Base-by-base conservation (phyloP, 2,797 vertebrate species). In the Telmatherina bonti region DNA sequence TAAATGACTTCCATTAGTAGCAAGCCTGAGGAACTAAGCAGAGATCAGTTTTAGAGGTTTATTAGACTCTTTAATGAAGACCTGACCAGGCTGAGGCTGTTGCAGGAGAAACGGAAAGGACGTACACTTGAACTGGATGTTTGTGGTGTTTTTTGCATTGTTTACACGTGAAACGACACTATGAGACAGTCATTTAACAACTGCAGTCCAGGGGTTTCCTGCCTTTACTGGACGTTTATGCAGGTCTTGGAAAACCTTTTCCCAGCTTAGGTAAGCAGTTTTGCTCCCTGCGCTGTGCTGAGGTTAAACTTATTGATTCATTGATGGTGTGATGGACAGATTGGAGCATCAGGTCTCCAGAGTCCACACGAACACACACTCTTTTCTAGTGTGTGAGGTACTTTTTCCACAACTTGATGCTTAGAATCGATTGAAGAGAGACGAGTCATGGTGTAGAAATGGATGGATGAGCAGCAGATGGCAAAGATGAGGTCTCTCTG, bases 281-380 rank as follows among this genome's bases (percentile, higher is more conserved):
- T 78, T 10, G 73, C 79, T 78, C 49, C 55, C 41, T 69, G 26
- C n/a, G 31, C 5, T 57, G 55, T 36, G 72, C 71, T 45, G 67
- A 76, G 58, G 41, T 57, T 54, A 33, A 45, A 60, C 8, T 4
- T 73, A 89, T 88, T 74, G 91, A 91, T 87, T 76, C 55, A 38
- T 53, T 45, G 72, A 77, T 15, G 11, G 45, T 81, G 27, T 76
- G 82, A 87, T 69, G 13, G 89, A 85, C 82, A 62, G 74, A 68
- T 71, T 57, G 47, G 72, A 67, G 38, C 49, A 18, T 77, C 73
- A 18, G 65, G 43, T 70, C 87, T 69, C 71, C 16, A 31, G 79
- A 62, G 84, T 45, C 30, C 47, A 53, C 47, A 59, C 57, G 52
- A 35, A 76, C 45, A 63, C 49, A 30, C 58, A 67, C 61, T 41